Conservation (phyloP, 2,888 invertebrate genomes). For the Macrophya alboannulata region DNA sequence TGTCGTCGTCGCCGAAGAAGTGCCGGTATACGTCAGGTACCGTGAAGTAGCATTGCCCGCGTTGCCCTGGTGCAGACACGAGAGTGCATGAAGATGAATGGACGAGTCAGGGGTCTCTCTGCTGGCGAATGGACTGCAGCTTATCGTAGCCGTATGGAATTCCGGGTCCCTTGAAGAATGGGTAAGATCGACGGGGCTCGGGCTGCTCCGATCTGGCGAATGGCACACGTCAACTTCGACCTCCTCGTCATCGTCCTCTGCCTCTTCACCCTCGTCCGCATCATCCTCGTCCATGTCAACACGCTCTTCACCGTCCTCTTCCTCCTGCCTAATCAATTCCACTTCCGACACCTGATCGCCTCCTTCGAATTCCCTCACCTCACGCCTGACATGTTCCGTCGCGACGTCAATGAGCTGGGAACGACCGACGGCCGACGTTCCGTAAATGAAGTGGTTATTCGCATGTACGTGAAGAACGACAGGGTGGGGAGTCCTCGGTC, state of each 20-base stretch:
- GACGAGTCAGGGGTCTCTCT: conserved; percentile 64
- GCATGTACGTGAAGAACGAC: conserved; percentile 43
- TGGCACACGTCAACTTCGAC: conserved; percentile 74
- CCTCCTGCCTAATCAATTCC: conserved; percentile 60
- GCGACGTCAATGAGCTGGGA: conserved; percentile 1
- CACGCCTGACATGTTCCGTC: conserved; percentile 32
- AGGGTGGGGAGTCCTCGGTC: conserved; percentile 25
- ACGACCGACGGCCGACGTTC: conserved; percentile 51
- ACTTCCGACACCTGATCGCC: conserved; percentile 71
- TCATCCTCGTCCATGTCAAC: conserved; percentile 53
- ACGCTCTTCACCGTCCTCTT: conserved; percentile 60
- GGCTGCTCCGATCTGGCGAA: conserved; percentile 75
- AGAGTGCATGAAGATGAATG: conserved; percentile 73
- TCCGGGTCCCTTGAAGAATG: conserved; percentile 70
- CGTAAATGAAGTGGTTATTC: conserved; percentile 36
- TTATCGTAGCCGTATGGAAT: conserved; percentile 36
- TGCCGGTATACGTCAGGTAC: conserved; percentile 33
- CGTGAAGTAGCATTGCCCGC: conserved; percentile 33
- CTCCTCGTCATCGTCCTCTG: conserved; percentile 71
- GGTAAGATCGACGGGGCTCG: conserved; percentile 79
- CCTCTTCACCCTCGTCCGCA: conserved; percentile 67
- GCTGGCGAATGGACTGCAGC: conserved; percentile 67
- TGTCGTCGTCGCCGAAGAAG: conserved; percentile 59
- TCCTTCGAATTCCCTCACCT: not conserved
- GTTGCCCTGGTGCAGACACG: conserved; percentile 67